Evolutionary conservation across 2,113 vertebrate species (phyloP), one percentile per base, ranked within the genome.

Genomic region (Gopherus evgoodei): DNA sequence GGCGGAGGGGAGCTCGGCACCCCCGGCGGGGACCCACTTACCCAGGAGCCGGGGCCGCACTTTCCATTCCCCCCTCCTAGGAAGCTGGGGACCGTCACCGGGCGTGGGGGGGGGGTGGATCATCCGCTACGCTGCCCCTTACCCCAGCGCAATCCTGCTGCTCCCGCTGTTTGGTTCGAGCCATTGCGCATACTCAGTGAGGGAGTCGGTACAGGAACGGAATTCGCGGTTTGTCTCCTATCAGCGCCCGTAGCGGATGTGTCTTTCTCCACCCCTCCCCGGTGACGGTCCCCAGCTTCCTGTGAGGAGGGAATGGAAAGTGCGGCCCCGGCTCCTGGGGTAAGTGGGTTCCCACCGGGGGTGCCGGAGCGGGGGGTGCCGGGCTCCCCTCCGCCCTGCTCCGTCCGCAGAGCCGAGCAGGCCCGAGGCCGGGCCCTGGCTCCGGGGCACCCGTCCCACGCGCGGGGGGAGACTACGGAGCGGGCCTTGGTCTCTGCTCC

Each of bases 251-350:
- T 83, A 87, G 91, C 94, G 91, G 90, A 87, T 47, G 93, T 76
- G 54, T 52, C 59, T 14, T 54, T 1, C 29, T 86, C 11, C 84
- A 38, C 44, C 53, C 65, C 44, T 76, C 57, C 91, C 83, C 57
- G 59, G 82, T 14, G 16, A 13, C 59, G 81, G 42, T 52, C 75
- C 82, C 83, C 90, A 90, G 91, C 89, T 95, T 96, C 96, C 92
- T 88, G 93, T n/a, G 35, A 65, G 92, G 92, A 93, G 90, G 88
- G 90, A 82, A 92, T 91, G 92, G 95, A 84, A 81, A 88, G 50
- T 88, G 86, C 21, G 87, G 93, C 87, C 89, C 81, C 69, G 89
- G 80, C 42, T 44, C 49, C 87, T 69, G 90, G 82, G 94, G 79
- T 93, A 82, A 95, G 88, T 81, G 92, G 50, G 82, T 76, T 76